phyloP scores from a whole-genome alignment of 2,113 vertebrate species.

The Galbula dea region DNA sequence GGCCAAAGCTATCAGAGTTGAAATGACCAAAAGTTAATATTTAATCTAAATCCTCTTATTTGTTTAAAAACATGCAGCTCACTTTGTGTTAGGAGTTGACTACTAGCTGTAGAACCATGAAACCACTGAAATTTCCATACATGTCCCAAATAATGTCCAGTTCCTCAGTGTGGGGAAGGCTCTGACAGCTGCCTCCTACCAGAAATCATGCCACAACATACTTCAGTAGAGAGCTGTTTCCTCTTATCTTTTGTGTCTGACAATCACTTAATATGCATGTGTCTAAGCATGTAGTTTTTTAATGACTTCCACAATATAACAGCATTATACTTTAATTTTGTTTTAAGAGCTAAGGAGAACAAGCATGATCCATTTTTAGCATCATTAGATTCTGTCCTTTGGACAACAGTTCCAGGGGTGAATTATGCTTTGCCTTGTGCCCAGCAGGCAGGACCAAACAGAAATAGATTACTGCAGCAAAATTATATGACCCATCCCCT shows the following conservation, averaged over 20 bases:
- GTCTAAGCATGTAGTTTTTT: not conserved
- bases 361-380: not conserved
- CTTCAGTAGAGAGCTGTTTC: not conserved
- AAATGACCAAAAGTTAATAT: conserved; percentile 72
- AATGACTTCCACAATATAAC: not conserved
- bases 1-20: conserved; percentile 63
- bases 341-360: not conserved
- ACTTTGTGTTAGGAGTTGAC: conserved; percentile 3
- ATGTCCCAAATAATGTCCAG: not conserved
- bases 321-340: not conserved
- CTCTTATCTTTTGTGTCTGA: not conserved
- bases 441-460: conserved; percentile 1
- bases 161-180: not conserved
- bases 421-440: not conserved
- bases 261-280: not conserved
- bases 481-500: conserved; percentile 13
- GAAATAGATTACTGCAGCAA: not conserved
- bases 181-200: not conserved
- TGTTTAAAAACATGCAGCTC: conserved; percentile 47
- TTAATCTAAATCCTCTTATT: conserved; percentile 63
- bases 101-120: not conserved
- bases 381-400: not conserved
- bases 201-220: not conserved
- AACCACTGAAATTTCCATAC: not conserved
- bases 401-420: accelerated